Conservation (phyloP, 2,797 vertebrate species). For the Eulemur coronatus region DNA sequence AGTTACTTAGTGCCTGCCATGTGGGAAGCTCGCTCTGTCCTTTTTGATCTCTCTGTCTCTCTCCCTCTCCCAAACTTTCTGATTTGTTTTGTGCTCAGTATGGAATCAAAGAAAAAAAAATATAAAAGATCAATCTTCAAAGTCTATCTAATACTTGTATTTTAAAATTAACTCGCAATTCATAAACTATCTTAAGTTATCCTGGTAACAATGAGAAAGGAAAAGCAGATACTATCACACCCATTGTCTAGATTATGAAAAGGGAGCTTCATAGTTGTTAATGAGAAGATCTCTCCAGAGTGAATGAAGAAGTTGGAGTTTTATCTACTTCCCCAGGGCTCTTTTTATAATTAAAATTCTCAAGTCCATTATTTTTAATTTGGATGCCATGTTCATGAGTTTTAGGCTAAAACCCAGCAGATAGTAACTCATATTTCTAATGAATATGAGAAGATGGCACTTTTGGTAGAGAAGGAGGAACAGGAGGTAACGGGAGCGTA, state of each 20-base stretch:
- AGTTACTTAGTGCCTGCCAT: not conserved
- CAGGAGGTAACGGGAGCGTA: not conserved
- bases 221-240: not conserved
- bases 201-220: not conserved
- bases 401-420: not conserved
- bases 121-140: not conserved
- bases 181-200: not conserved
- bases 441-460: not conserved
- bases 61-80: not conserved
- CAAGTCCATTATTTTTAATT: not conserved
- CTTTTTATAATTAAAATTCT: not conserved
- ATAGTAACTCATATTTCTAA: not conserved
- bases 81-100: not conserved
- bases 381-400: not conserved
- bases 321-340: not conserved
- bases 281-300: not conserved
- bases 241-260: not conserved
- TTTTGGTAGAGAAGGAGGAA: not conserved
- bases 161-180: not conserved
- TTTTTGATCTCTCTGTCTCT: not conserved
- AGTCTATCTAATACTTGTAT: not conserved
- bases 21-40: not conserved
- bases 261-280: not conserved
- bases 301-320: not conserved
- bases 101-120: not conserved